phyloP scores from a whole-genome alignment of 2,113 vertebrate species.

The Hemiprocne comata region DNA sequence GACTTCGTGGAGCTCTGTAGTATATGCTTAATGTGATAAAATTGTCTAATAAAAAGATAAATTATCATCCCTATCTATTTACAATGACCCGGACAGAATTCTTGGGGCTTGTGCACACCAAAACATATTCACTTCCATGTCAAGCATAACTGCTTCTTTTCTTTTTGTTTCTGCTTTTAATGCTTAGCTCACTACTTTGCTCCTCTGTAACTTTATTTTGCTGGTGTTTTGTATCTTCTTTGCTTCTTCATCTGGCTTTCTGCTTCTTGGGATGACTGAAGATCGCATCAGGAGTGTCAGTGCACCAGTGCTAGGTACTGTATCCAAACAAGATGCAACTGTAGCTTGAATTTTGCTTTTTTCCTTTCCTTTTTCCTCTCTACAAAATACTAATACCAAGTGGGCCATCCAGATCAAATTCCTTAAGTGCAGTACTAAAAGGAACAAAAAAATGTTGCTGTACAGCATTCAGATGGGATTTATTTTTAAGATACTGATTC shows the following conservation, averaged over 20 bases:
- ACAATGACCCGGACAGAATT: neutral
- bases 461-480: neutral
- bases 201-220: constrained; percentile 78
- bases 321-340: constrained; percentile 70
- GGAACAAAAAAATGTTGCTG: neutral
- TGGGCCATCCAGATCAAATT: neutral
- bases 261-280: constrained; percentile 84
- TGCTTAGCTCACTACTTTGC: constrained; percentile 73
- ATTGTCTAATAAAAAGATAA: neutral
- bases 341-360: neutral
- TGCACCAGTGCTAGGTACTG: constrained; percentile 94
- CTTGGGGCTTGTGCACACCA: neutral
- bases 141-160: constrained; percentile 30
- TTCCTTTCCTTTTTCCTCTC: neutral
- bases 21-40: neutral
- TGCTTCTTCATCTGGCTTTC: constrained; percentile 80
- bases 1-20: neutral
- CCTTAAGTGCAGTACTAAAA: neutral
- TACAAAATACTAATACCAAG: neutral
- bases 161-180: constrained; percentile 70
- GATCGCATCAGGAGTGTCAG: constrained; percentile 94
- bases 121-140: neutral
- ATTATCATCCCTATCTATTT: neutral
- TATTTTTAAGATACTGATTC: neutral
- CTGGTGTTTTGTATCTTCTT: constrained; percentile 78